Base-by-base conservation (phyloP, 2,113 vertebrate genomes). In the Aegotheles bennettii region DNA sequence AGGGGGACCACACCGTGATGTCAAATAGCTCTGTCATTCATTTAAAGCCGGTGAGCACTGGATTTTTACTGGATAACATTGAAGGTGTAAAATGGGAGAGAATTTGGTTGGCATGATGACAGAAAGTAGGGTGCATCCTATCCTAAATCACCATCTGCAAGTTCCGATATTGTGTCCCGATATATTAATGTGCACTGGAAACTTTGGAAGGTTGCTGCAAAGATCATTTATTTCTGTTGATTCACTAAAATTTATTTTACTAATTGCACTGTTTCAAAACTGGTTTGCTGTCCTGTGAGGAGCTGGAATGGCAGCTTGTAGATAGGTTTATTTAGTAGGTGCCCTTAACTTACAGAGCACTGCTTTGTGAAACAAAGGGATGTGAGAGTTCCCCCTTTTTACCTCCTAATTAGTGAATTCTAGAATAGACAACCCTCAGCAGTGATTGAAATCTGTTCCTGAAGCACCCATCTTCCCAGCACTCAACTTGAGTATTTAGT, bases 21-120 rank as follows among this genome's bases (percentile, higher is more conserved):
- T 99, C 99, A 94, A 99, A 99, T 96, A 99, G 98, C 97, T 99
- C 99, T 53, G 99, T 99, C 96, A 99, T 99, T 93, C 99, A 99
- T 90, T 98, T 99, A 96, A 99, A 99, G 97, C 99, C 99, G 89
- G 99, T 99, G 97, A 97, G 98, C 96, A 6, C 40, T 74, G 86
- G 12, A 2, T 56, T 89, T 95, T 70, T 38, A 16, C 61, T 54
- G 64, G 36, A 8, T 16, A 48, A 21, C 59, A 45, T 23, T 1
- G 4, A 40, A 80, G 31, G 38, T 76, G 29, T 73, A 17, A 76
- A 93, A 57, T 17, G 61, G 31, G 73, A 83, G 60, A 65, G n/a
- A 26, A 38, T 94, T 91, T 86, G 17, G 10, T 63, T 67, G 87
- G 45, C 21, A 12, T 2, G 1, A 3, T 43, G 56, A 50, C 16